Evolutionary conservation across 2,888 invertebrate genomes (phyloP), one percentile per base, ranked within the genome.

Genomic region (Drosophila recens): DNA sequence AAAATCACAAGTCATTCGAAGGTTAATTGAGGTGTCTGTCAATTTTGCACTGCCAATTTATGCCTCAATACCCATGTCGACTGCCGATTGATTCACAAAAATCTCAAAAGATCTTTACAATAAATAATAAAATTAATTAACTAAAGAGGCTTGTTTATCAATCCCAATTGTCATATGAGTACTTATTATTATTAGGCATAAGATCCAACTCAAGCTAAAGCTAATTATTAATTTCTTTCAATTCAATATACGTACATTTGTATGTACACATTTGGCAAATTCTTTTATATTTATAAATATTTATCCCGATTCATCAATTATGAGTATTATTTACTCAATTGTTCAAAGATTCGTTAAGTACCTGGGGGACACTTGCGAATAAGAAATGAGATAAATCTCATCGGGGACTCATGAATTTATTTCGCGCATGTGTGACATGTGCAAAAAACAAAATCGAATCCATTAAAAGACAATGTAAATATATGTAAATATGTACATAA

Each of bases 21-120:
- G 87, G 82, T 84, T 88, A 88, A 67, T 68, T 66, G 67, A 63
- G 54, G 38, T 46, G 58, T 42, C 62, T 62, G 74, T 77, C 79
- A 74, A 69, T 67, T 72, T 75, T 53, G 74, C 56, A 80, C 78
- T 80, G 78, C 65, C 89, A 86, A 83, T 84, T 45, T 61, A 49
- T 43, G 40, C 45, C 63, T 64, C 33, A 64, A 53, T 58, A 23
- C 59, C 34, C 27, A 53, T 65, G 52, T 43, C 48, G 43, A 23
- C 23, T 23, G 23, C 3, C 54, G 17, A 64, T 59, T 59, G 68
- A 80, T 53, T 85, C 63, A 48, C 38, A n/a, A 38, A 38, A 43
- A 56, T 53, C 36, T 30, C 27, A 49, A 54, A 42, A 54, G 13
- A 52, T 45, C 34, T 64, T 49, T 36, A 36, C 42, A 59, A 59